Evolutionary conservation across 2,797 vertebrate genomes (phyloP).

Genomic region (Parotocinclus haroldoi): DNA sequence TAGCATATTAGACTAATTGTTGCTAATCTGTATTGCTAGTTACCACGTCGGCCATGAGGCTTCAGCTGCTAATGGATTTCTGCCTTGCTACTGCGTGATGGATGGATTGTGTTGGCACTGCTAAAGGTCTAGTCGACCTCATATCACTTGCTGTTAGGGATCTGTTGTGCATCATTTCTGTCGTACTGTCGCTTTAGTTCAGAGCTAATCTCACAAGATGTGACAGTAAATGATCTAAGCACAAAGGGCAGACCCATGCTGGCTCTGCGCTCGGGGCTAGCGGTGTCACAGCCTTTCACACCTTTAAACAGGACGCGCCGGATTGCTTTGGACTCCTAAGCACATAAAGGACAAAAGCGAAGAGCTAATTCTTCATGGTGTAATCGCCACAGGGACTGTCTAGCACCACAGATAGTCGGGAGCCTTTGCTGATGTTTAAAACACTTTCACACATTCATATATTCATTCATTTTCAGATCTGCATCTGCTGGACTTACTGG

Average conservation of each 20-base stretch:
- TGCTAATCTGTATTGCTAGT: constrained; percentile 8
- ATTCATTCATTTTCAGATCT: no score
- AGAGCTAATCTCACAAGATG: constrained; percentile 17
- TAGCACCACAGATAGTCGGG: no score
- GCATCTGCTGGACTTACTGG: no score
- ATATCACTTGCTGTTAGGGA: constrained; percentile 13
- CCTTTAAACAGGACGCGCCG: no score
- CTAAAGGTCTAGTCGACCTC: constrained; percentile 2
- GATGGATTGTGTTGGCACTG: constrained; percentile 1
- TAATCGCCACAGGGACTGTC: no score
- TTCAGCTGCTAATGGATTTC: background rate
- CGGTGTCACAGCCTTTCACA: no score
- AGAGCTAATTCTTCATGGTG: no score
- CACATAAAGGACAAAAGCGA: no score
- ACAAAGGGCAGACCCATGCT: constrained; percentile 9
- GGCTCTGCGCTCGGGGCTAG: no score
- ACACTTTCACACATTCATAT: no score
- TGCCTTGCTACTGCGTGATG: background rate
- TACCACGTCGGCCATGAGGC: background rate
- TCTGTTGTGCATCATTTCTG: constrained; percentile 14
- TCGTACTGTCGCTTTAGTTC: background rate
- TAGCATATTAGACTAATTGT: background rate
- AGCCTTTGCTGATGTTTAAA: no score
- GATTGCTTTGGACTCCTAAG: no score
- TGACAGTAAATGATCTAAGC: constrained; percentile 17